Evolutionary conservation across 2,797 vertebrate species (phyloP), one percentile per base, ranked within the genome.

Genomic region (Fistularia tabacaria): DNA sequence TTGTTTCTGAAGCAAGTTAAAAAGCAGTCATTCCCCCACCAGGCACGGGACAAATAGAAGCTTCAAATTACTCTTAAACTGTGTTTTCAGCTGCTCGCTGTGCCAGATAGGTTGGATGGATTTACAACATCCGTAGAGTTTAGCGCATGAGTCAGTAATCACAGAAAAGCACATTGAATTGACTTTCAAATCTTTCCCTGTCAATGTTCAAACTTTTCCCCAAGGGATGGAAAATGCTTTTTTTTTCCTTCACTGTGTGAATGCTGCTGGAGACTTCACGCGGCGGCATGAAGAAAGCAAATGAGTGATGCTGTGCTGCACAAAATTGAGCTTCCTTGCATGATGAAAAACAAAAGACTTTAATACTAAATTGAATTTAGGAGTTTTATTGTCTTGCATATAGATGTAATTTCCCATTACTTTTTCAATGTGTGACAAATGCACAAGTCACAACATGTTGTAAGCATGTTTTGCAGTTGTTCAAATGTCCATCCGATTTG

Each of bases 21-120:
- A 77, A 67, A 56, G 70, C 60, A 69, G 67, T 76, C 74, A 74
- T 67, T 77, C 57, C 49, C 57, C 62, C 70, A 70, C 43, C 62
- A 57, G 71, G 57, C 45, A 15, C 10, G 39, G 59, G 80, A 73
- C 69, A 71, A 79, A 71, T 49, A 74, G 59, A 38, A 43, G 69
- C 70, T 74, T 71, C 67, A 76, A 72, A 82, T 83, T 74, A 77
- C 74, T 71, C 76, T 62, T 82, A 81, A 79, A 82, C 67, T 73
- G 76, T 80, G 76, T 74, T 80, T 81, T 81, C 60, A 57, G 59
- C 69, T 13, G 48, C 70, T 51, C 42, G 1, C 9, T 51, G 69
- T 36, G 15, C 63, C 72, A 74, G 66, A 77, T 62, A 55, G 59
- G 57, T 9, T 45, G 59, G 71, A 73, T 51, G 54, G 52, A 75